Evolutionary conservation across 2,888 invertebrate genomes (phyloP), one percentile per base, ranked within the genome.

Genomic region (Hesperia comma): DNA sequence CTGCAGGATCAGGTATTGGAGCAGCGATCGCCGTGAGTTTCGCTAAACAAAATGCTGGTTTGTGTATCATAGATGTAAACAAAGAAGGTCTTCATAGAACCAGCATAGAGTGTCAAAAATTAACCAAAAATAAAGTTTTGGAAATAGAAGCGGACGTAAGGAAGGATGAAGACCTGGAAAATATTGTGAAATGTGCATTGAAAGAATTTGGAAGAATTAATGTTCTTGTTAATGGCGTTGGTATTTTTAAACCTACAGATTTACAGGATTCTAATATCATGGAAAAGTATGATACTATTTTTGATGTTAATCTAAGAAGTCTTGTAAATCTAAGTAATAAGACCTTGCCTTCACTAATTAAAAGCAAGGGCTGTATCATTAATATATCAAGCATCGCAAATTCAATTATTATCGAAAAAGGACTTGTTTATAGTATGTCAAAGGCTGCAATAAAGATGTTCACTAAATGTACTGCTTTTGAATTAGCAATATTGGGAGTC

Each of bases 21-120:
- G 93, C 93, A 4, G 94, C 93, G 4, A 92, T 94, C 0, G 95
- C 95, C 0, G 69, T 93, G 0, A 88, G 93, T 67, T 94, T 95
- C 72, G 91, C 94, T 0, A 88, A 90, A 73, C 81, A 93, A 33
- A 94, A 94, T 15, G 95, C 94, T 3, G 82, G 78, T 37, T 75
- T 95, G 12, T 88, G 93, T 41, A 94, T 91, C 82, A 94, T 86
- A 84, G 96, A 90, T 86, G 88, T 96, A 69, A 95, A 95, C 82
- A 75, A 84, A 12, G 93, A 93, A 6, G 95, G 95, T 74, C 85
- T 96, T 12, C 84, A 93, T 61, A 87, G 93, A 74, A 91, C 94
- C 1, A 93, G 12, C 12, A 37, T 12, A 72, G 64, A 72, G 63
- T 66, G 67, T 40, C n/a, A 61, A 21, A 57, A 62, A 43, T 19